Evolutionary conservation across 2,797 vertebrate genomes (phyloP).

Genomic region (Notoglanidium macrostoma): DNA sequence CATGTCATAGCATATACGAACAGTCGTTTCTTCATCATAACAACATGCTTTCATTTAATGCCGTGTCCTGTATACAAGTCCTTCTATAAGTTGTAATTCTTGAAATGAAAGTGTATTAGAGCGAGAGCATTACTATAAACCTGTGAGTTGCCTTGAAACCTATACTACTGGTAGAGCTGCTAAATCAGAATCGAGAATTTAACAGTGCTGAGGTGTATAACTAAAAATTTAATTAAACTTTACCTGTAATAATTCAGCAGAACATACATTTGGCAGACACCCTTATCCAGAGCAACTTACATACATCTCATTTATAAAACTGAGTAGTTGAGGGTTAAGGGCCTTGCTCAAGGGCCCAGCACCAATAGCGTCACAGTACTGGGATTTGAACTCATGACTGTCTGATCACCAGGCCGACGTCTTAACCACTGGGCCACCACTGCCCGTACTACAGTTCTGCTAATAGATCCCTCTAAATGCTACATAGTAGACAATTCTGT

Average conservation of each 20-base stretch:
- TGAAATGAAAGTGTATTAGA: background rate
- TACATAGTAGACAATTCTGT: background rate
- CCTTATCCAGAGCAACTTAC: too few species aligned
- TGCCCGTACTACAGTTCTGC: too few species aligned
- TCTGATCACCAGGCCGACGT: too few species aligned
- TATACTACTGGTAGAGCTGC: background rate
- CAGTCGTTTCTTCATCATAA: background rate
- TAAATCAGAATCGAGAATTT: background rate
- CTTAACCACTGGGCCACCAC: too few species aligned
- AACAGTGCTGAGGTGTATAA: background rate
- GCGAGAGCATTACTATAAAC: background rate
- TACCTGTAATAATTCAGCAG: background rate
- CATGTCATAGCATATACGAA: too few species aligned
- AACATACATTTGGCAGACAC: background rate
- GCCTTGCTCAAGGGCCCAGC: too few species aligned
- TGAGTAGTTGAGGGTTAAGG: too few species aligned
- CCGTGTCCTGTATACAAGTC: background rate
- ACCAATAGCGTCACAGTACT: too few species aligned
- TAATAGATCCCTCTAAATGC: too few species aligned
- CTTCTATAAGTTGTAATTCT: background rate
- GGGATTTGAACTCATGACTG: too few species aligned
- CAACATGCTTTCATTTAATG: background rate
- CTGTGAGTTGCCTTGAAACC: background rate
- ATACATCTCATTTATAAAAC: too few species aligned
- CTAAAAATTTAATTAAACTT: background rate